Evolutionary conservation across 2,797 vertebrate species (phyloP).

Genomic region (Melanotaenia nigrans): DNA sequence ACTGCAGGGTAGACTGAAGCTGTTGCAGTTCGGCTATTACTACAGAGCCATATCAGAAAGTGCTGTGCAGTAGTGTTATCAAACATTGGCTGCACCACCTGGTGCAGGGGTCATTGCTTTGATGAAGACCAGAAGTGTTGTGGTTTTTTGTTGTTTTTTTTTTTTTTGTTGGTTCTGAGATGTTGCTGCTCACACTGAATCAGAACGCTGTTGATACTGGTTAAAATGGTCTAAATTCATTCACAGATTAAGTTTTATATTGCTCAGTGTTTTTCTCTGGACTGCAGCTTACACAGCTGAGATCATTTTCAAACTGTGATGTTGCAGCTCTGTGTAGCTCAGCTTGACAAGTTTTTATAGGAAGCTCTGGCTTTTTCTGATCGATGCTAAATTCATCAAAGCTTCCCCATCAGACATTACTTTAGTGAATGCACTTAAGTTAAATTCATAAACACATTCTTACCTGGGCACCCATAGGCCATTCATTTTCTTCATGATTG

Average conservation of each 20-base stretch:
- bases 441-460: slow-evolving; percentile 68
- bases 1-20: slow-evolving; percentile 32
- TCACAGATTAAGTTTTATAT: slow-evolving; percentile 3
- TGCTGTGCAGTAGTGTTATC: slow-evolving; percentile 47
- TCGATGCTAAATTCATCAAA: slow-evolving; percentile 69
- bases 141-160: slow-evolving; percentile 9
- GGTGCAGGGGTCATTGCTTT: slow-evolving; percentile 46
- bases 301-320: slow-evolving; percentile 24
- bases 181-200: background rate
- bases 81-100: slow-evolving; percentile 40
- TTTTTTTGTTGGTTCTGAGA: slow-evolving; percentile 11
- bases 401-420: slow-evolving; percentile 45
- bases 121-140: slow-evolving; percentile 32
- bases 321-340: slow-evolving; percentile 48
- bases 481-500: slow-evolving; percentile 54
- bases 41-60: slow-evolving; percentile 52
- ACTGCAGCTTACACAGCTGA: slow-evolving; percentile 14
- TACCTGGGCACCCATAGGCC: slow-evolving; percentile 29
- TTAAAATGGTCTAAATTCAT: background rate
- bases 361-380: slow-evolving; percentile 41
- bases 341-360: slow-evolving; percentile 40
- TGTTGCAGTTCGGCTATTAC: slow-evolving; percentile 53
- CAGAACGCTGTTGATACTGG: background rate
- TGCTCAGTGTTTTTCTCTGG: slow-evolving; percentile 14
- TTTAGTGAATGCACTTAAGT: slow-evolving; percentile 60